Base-by-base conservation (phyloP, 2,797 vertebrate species). In the Sciurus vulgaris region DNA sequence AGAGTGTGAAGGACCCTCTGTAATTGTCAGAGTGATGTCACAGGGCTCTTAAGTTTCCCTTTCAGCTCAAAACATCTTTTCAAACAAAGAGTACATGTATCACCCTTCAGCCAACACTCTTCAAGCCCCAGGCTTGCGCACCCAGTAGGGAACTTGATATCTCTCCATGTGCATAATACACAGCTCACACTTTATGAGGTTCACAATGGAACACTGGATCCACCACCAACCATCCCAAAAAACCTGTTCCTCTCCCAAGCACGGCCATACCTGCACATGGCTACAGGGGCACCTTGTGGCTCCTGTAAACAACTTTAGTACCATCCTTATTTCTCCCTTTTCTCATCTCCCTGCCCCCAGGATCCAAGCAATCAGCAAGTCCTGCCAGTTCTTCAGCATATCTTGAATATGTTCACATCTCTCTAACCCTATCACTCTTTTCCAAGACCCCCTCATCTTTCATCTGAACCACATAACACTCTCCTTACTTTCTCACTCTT, bases 241-340 rank as follows among this genome's bases (percentile, higher is more conserved):
- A 28, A 76, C 22, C 2, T 1, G 17, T 3, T 41, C 9, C 5
- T n/a, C 67, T 76, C 33, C 30, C 73, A 47, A 69, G 47, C 0
- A 4, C 17, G n/a, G 28, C 35, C 47, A 11, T 4, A 3, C 44
- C 3, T 44, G 56, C 14, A 12, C 0, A 0, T 2, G 54, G 44
- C 67, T 85, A 47, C 22, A 49, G 35, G 7, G 13, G 10, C 1
- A 41, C 47, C 69, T 15, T 13, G 15, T 30, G 35, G 33, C 33
- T 82, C 35, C 30, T 15, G 22, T 30, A 33, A 59, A 70, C 69
- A 15, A 83, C 15, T 65, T 47, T n/a, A 2, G 13, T 14, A 4
- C 38, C 47, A 13, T 35, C 18, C 12, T 61, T 12, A 35, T 17
- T 90, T 78, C 65, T 67, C 24, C 33, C 17, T 44, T 54, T 47